These are phyloP conservation scores for Encarsia formosa DNA, from an alignment of 2,888 invertebrate genomes.

Conservation along the genomic window DNA sequence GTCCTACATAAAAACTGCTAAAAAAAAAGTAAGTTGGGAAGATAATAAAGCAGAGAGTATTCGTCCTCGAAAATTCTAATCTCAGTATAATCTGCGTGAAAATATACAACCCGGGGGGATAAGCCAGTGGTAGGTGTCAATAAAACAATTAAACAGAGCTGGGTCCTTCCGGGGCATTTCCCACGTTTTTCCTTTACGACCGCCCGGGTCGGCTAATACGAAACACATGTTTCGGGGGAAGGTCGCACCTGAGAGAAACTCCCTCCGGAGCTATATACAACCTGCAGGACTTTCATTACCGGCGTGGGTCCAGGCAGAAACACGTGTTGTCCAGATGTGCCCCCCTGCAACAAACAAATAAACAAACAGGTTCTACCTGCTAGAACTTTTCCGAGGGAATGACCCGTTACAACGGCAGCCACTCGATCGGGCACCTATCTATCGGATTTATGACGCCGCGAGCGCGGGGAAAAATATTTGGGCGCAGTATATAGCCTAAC, in stretches of 20 bases:
- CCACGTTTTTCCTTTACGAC: slow-evolving; percentile 31
- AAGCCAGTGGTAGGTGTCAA: slow-evolving; percentile 29
- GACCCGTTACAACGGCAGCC: too few relatives aligned
- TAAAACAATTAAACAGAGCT: slow-evolving; percentile 40
- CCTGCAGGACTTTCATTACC: neutral
- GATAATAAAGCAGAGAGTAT: too few relatives aligned
- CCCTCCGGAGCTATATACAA: slow-evolving; percentile 31
- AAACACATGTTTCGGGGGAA: slow-evolving; percentile 44
- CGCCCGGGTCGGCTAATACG: slow-evolving; percentile 36
- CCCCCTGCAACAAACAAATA: too few relatives aligned
- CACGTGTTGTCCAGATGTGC: slow-evolving; percentile 22
- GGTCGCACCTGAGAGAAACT: slow-evolving; percentile 37
- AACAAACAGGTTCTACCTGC: too few relatives aligned
- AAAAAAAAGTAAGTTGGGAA: too few relatives aligned
- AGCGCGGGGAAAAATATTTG: too few relatives aligned
- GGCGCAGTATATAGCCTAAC: too few relatives aligned
- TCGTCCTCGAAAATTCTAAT: too few relatives aligned
- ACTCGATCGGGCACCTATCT: slow-evolving; percentile 1
- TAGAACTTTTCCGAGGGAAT: too few relatives aligned
- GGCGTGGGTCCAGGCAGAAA: neutral
- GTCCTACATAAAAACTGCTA: too few relatives aligned
- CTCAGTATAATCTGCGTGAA: too few relatives aligned
- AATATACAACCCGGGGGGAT: too few relatives aligned
- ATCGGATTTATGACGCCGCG: slow-evolving; percentile 19
- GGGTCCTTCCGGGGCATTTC: slow-evolving; percentile 30